phyloP scores from a whole-genome alignment of 1,140 invertebrate genomes.

The Cotesia vestalis region DNA sequence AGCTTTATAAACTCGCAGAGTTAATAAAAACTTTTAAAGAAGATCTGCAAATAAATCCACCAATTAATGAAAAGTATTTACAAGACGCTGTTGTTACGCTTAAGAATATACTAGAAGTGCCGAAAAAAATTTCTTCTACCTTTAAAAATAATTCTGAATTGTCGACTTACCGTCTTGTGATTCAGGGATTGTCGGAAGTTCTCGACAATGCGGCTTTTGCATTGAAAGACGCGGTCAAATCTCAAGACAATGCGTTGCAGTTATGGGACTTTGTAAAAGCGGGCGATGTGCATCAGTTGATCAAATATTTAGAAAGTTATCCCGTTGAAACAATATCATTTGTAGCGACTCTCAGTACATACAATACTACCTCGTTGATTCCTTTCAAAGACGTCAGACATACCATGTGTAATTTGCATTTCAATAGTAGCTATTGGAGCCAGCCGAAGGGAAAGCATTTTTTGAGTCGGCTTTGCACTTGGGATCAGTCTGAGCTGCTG shows the following conservation, averaged over 20 bases:
- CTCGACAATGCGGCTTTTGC: conserved; percentile 47
- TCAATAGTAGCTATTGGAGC: conserved; percentile 51
- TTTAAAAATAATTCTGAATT: conserved; percentile 27
- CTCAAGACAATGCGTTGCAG: conserved; percentile 42
- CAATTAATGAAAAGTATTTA: conserved; percentile 47
- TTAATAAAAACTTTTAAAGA: conserved; percentile 10
- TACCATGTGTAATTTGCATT: conserved; percentile 48
- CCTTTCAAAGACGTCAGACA: conserved; percentile 45
- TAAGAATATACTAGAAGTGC: conserved; percentile 37
- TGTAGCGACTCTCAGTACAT: conserved; percentile 44
- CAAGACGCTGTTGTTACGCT: conserved; percentile 37
- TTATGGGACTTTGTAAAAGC: conserved; percentile 53
- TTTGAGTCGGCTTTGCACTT: conserved; percentile 53
- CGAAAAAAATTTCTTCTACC: background rate
- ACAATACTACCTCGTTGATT: conserved; percentile 34
- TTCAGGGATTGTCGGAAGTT: conserved; percentile 50
- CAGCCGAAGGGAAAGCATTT: conserved; percentile 45
- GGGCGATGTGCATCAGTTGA: conserved; percentile 49
- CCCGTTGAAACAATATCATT: conserved; percentile 54
- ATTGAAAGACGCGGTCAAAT: conserved; percentile 39
- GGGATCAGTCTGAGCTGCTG: conserved; percentile 54
- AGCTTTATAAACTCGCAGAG: conserved; percentile 45
- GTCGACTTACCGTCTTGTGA: conserved; percentile 44
- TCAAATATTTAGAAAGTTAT: conserved; percentile 53
- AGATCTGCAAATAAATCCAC: conserved; percentile 42